Base-by-base conservation (phyloP, 1,140 invertebrate species). In the Aphidius gifuensis region DNA sequence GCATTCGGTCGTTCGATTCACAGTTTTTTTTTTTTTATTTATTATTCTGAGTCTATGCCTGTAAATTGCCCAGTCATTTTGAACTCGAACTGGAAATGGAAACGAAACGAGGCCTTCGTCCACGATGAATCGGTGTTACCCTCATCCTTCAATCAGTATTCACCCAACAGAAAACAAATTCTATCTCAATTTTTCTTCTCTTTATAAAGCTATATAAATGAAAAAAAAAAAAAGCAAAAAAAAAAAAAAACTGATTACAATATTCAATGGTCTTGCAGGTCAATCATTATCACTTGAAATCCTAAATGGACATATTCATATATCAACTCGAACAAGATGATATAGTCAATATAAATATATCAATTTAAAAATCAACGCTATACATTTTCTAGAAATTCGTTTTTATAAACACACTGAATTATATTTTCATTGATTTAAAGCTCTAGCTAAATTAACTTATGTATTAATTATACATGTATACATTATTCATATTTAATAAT, bases 11-110 rank as follows among this genome's bases (percentile, higher is more conserved):
- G 55, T 50, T 50, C 61, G 49, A 54, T 58, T 63, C 40, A 23
- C 32, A 16, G 16, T 59, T 59, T 23, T 23, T 23, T n/a, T 43
- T 55, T 55, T 38, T n/a, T 55, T 40, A 4, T 44, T 11, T 44
- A 6, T 55, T 55, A 42, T 63, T 58, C 43, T n/a, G 11, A 45
- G 23, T 9, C 53, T 38, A 55, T 58, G 55, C 55, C 61, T 63
- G 61, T 47, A 63, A 63, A 63, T 63, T 63, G 61, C 61, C 61
- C 56, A 21, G 48, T 57, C 61, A 56, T 58, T 63, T 58, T 57
- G 45, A 57, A 32, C 43, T 43, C 61, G 43, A 55, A 55, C 38
- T 53, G 16, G 23, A 58, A 63, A 63, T 63, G 49, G 56, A 45
- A 32, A 42, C 42, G 48, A 48, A 9, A 57, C 50, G 58, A 56